Evolutionary conservation across 2,113 vertebrate genomes (phyloP), one percentile per base, ranked within the genome.

Genomic region (human (Homo sapiens)): DNA sequence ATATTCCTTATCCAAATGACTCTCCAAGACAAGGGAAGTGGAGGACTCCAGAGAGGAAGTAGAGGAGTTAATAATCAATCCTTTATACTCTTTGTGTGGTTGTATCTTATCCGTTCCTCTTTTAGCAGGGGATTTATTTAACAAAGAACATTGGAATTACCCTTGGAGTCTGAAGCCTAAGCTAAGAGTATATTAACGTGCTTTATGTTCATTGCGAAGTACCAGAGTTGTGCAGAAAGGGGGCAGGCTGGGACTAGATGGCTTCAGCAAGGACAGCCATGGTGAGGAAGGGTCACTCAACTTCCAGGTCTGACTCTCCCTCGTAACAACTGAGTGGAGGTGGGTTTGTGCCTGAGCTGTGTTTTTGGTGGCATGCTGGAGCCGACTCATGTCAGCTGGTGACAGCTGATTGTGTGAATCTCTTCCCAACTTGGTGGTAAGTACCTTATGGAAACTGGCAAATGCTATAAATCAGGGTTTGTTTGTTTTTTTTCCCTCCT

Each of bases 351-450:
- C 80, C 14, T 68, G 27, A 78, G 66, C 79, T 10, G 6, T 0
- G 25, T 10, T 22, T 35, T 83, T 25, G 27, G 20, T 18, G 13
- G 27, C 3, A 1, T 22, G 6, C 8, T 13, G 17, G 78, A 84
- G 48, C 78, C 4, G 2, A 50, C 20, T 79, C 4, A 1, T 50
- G 30, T 8, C 30, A 6, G 20, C 13, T 23, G 0, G 0, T 1
- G 23, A 35, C 59, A 59, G 3, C 4, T 6, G 2, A 13, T 14
- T 7, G 3, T 38, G 18, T 50, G 55, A 52, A 0, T 52, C 8
- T 72, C 86, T 82, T 66, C 9, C 27, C 35, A 72, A 10, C 35
- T 23, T 4, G 5, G 79, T 52, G 30, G 48, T 35, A 38, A 45
- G 25, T 25, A 9, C 48, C 3, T 75, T 3, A 8, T 12, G 45